Evolutionary conservation across 2,888 invertebrate genomes (phyloP), one percentile per base, ranked within the genome.

Genomic region (Oscheius myriophilus): DNA sequence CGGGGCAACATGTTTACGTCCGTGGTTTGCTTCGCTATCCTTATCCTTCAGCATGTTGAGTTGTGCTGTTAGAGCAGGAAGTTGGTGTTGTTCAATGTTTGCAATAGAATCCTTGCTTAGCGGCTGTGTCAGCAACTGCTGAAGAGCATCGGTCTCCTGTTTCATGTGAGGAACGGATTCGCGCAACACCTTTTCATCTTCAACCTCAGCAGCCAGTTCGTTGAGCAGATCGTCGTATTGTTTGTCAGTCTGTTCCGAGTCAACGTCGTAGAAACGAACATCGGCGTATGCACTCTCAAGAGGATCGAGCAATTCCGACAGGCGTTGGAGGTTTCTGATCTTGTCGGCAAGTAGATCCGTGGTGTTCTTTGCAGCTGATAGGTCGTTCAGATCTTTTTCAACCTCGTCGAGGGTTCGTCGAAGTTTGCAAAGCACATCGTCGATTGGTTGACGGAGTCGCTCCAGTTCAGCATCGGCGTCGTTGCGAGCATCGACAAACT

Each of bases 201-300:
- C 71, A 52, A 76, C 66, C 45, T 78, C 78, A n/a, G 68, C 63
- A 53, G 54, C 64, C 46, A 79, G 41, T 26, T 73, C 76, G 54
- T 64, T 68, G 42, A 76, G 69, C 16, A 73, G 69, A 53, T 81
- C 78, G 49, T 76, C 78, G 67, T 73, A 78, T 45, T 80, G 76
- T 42, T 77, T 71, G 52, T 74, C 70, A 49, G 72, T 72, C 62
- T 82, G 78, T 54, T 82, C 80, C 51, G 76, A 70, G 46, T 82
- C 81, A 11, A 78, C 78, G 49, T 82, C 80, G 63, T 78, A 70
- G 75, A 82, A 82, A 59, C 82, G 79, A 23, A 81, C 80, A 59
- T 81, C 80, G 18, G 78, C 74, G 61, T 81, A 76, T 18, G 80
- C 79, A 58, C 71, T 79, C 54, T 77, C 82, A 41, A 81, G 75